Evolutionary conservation across 1,140 invertebrate species (phyloP).

Genomic region (Carposina sasakii): DNA sequence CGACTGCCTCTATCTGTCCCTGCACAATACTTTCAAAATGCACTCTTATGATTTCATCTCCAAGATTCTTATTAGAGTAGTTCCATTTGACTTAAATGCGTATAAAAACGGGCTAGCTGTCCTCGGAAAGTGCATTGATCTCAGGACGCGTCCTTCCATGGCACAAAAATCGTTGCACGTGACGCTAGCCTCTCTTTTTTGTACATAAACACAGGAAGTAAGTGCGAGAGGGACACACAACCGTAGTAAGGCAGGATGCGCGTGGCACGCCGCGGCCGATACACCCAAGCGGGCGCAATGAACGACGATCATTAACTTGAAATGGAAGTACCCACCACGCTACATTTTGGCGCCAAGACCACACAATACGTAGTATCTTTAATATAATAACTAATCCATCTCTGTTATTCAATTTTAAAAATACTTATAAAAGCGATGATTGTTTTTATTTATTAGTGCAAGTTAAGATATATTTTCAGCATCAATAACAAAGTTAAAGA

Average conservation of each 20-base stretch:
- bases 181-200: conserved; percentile 53
- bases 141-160: conserved; percentile 62
- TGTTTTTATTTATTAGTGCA: too few species aligned
- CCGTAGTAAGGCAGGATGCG: conserved; percentile 66
- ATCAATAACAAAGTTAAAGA: too few species aligned
- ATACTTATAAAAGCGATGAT: too few species aligned
- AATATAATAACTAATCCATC: too few species aligned
- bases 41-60: conserved; percentile 37
- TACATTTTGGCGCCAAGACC: conserved; percentile 53
- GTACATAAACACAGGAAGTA: conserved; percentile 22
- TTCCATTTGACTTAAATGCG: conserved; percentile 42
- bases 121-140: conserved; percentile 70
- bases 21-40: conserved; percentile 25
- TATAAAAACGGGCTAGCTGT: conserved; percentile 64
- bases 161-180: conserved; percentile 67
- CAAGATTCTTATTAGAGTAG: conserved; percentile 47
- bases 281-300: conserved; percentile 67
- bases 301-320: conserved; percentile 60
- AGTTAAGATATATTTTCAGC: too few species aligned
- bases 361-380: too few species aligned
- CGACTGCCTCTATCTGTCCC: conserved; percentile 31
- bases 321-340: conserved; percentile 61
- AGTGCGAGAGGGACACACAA: conserved; percentile 49
- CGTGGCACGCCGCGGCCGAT: conserved; percentile 64
- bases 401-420: too few species aligned